Percentiles rank a stretch among this genome's conserved stretches.
Evolutionary conservation across 1,140 invertebrate genomes (phyloP).

Genomic region (Lerema accius): DNA sequence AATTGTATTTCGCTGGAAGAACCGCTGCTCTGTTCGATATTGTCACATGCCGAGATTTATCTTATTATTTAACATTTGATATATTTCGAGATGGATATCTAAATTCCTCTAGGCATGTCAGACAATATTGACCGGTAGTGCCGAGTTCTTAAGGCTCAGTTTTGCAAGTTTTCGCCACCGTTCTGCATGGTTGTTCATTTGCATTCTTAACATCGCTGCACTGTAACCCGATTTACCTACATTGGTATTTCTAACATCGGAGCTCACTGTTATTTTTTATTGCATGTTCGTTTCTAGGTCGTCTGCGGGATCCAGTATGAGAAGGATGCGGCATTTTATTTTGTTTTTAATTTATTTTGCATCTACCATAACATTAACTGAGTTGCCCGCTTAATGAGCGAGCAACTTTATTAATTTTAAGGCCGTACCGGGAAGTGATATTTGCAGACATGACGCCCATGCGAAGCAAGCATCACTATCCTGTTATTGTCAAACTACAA

Average conservation of each 20-base stretch:
- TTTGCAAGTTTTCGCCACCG: conserved; percentile 70
- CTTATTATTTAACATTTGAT: conserved; percentile 18
- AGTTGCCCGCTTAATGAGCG: conserved; percentile 42
- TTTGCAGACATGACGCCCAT: conserved; percentile 37
- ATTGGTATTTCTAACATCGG: conserved; percentile 71
- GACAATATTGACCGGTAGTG: conserved; percentile 50
- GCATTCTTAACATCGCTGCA: conserved; percentile 77
- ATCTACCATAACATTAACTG: conserved; percentile 60
- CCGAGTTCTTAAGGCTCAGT: conserved; percentile 56
- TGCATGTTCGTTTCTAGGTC: conserved; percentile 76
- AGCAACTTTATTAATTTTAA: conserved; percentile 59
- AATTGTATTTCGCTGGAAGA: conserved; percentile 46
- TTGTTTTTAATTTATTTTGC: conserved; percentile 54
- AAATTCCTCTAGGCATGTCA: conserved; percentile 40
- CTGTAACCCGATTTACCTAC: conserved; percentile 73
- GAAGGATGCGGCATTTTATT: conserved; percentile 47
- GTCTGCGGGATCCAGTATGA: conserved; percentile 51
- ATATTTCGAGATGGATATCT: conserved; percentile 17
- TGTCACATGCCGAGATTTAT: conserved; percentile 22
- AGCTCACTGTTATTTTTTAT: conserved; percentile 63
- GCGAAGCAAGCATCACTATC: conserved; percentile 48
- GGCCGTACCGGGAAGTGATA: conserved; percentile 45
- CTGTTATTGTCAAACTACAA: conserved; percentile 53
- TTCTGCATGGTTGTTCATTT: conserved; percentile 81
- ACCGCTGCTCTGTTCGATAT: conserved; percentile 37